These are phyloP conservation scores for Drosophila pandora DNA, from an alignment of 1,140 invertebrate species.

Conservation along the genomic window DNA sequence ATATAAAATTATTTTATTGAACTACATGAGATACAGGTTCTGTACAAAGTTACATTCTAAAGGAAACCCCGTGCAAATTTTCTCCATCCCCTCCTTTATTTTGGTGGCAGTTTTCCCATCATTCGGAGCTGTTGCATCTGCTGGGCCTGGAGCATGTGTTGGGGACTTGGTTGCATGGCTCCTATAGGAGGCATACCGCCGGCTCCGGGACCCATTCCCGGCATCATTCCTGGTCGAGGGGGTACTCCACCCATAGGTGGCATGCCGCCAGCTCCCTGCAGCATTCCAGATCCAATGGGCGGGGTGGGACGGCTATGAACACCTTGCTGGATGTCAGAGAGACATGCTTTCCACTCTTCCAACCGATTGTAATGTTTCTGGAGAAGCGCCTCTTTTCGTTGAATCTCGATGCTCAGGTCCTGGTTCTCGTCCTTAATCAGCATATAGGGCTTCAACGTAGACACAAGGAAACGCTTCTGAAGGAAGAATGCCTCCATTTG, in stretches of 20 bases:
- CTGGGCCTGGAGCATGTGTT: slow-evolving; percentile 83
- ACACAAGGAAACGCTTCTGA: slow-evolving; percentile 95
- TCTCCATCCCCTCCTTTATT: slow-evolving; percentile 14
- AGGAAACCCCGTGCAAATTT: neutral
- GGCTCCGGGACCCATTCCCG: slow-evolving; percentile 56
- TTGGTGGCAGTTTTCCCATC: slow-evolving; percentile 76
- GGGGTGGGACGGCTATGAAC: slow-evolving; percentile 66
- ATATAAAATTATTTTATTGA: slow-evolving; percentile 24
- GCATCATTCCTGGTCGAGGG: slow-evolving; percentile 59
- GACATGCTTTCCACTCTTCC: slow-evolving; percentile 93
- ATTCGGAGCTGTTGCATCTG: slow-evolving; percentile 85
- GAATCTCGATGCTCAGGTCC: slow-evolving; percentile 92
- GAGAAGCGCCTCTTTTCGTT: slow-evolving; percentile 93
- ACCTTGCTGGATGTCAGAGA: slow-evolving; percentile 88
- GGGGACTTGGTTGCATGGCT: slow-evolving; percentile 79
- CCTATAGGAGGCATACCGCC: slow-evolving; percentile 54
- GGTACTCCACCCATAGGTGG: slow-evolving; percentile 49
- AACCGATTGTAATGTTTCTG: slow-evolving; percentile 96
- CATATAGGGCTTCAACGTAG: slow-evolving; percentile 95
- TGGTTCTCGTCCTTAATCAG: slow-evolving; percentile 95
- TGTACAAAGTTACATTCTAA: slow-evolving; percentile 23
- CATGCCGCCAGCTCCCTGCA: slow-evolving; percentile 53
- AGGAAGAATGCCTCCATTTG: slow-evolving; percentile 98
- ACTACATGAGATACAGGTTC: slow-evolving; percentile 25
- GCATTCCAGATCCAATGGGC: slow-evolving; percentile 45